Evolutionary conservation across 2,797 vertebrate species (phyloP).

Genomic region (Sebastes trivittatus): DNA sequence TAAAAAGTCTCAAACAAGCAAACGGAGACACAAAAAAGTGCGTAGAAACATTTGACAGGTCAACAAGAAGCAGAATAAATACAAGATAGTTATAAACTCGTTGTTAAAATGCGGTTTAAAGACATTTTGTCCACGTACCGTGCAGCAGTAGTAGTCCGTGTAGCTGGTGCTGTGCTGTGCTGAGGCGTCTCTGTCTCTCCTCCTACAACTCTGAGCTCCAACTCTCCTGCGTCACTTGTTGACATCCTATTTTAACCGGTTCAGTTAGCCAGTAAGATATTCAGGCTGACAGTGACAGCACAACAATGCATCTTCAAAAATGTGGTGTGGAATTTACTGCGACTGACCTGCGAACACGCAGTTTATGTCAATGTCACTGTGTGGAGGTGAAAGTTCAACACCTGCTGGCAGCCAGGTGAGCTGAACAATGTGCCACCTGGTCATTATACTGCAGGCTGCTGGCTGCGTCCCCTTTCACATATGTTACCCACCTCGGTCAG

Average conservation of each 20-base stretch:
- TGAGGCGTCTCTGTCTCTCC: slow-evolving; percentile 50
- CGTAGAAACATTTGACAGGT: not conserved
- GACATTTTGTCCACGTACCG: slow-evolving; percentile 40
- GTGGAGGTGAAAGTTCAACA: slow-evolving; percentile 51
- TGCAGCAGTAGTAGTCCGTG: not conserved
- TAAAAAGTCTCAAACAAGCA: not conserved
- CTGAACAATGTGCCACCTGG: not conserved
- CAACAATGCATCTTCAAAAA: slow-evolving; percentile 6
- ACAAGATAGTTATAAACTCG: fast-evolving
- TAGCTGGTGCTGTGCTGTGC: not conserved
- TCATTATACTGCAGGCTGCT: no score
- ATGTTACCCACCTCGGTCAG: not conserved
- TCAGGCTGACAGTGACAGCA: not conserved
- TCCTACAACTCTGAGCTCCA: slow-evolving; percentile 48
- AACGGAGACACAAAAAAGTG: not conserved
- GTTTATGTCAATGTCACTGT: not conserved
- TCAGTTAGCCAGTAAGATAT: slow-evolving; percentile 1
- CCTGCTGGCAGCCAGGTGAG: slow-evolving; percentile 23
- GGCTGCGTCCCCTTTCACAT: slow-evolving; percentile 25
- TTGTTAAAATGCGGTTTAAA: not conserved
- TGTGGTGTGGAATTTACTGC: not conserved
- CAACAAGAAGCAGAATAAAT: fast-evolving
- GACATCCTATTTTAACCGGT: slow-evolving; percentile 72
- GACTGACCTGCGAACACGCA: not conserved
- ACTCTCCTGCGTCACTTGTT: slow-evolving; percentile 71